phyloP scores from a whole-genome alignment of 2,888 invertebrate genomes.

The Hartigia nigra region DNA sequence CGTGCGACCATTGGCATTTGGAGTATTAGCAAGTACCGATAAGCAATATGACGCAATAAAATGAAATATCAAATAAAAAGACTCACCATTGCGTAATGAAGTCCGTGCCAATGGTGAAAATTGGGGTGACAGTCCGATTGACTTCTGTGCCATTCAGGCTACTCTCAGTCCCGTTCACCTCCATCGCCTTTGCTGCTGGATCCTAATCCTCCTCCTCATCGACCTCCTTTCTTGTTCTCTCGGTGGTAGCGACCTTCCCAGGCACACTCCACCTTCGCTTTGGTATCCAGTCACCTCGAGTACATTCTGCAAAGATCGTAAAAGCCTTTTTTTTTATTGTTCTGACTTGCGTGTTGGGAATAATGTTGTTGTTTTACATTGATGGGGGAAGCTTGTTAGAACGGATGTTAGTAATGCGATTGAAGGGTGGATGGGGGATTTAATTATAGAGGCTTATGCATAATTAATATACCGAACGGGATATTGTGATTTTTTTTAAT shows the following conservation, averaged over 20 bases:
- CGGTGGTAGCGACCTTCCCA: background rate
- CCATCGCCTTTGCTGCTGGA: constrained; percentile 42
- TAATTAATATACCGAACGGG: background rate
- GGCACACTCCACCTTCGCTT: background rate
- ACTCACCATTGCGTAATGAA: constrained; percentile 84
- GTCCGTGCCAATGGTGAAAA: constrained; percentile 80
- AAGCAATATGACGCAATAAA: background rate
- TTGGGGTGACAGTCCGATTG: constrained; percentile 75
- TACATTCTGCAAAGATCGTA: constrained; percentile 11
- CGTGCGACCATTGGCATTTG: background rate
- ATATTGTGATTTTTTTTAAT: background rate
- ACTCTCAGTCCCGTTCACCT: constrained; percentile 53
- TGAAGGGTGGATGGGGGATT: background rate
- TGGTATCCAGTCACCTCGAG: constrained; percentile 15
- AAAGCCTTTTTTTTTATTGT: background rate
- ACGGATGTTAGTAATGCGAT: background rate
- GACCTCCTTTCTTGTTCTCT: constrained; percentile 11
- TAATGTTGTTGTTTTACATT: background rate
- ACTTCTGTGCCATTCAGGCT: constrained; percentile 68
- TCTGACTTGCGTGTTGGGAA: background rate
- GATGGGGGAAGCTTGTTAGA: background rate
- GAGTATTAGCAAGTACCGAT: background rate
- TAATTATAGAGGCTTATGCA: background rate
- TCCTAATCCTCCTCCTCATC: constrained; percentile 15
- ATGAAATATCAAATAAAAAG: background rate